phyloP scores from a whole-genome alignment of 2,888 invertebrate species.

The Osedax fenrisi region DNA sequence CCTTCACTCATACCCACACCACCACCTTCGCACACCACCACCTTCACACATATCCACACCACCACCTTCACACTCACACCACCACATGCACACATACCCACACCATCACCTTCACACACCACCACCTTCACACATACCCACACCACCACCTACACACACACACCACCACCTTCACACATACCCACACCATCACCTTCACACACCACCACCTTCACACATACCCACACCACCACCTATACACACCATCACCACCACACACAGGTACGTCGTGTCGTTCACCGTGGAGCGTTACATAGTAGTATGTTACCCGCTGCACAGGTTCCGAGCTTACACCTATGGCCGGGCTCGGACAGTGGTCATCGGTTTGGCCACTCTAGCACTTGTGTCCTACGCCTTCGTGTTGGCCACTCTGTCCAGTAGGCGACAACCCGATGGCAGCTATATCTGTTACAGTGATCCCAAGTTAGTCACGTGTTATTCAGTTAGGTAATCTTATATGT shows the following conservation, averaged over 20 bases:
- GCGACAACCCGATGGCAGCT: background rate
- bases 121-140: background rate
- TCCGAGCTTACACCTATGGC: background rate
- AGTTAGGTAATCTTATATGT: background rate
- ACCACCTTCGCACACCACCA: too few species aligned
- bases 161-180: background rate
- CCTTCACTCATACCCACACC: too few species aligned
- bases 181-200: background rate
- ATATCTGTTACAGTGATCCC: background rate
- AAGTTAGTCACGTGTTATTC: background rate
- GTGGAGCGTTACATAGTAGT: constrained; percentile 13
- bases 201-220: background rate
- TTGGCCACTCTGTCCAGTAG: background rate
- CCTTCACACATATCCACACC: too few species aligned
- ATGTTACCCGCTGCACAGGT: constrained; percentile 13
- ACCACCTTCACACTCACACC: too few species aligned
- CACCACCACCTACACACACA: too few species aligned
- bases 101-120: too few species aligned
- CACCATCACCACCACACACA: background rate
- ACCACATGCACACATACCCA: background rate
- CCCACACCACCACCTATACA: background rate
- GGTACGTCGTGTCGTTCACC: background rate
- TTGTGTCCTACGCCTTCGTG: constrained; percentile 7
- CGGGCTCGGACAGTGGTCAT: constrained; percentile 9
- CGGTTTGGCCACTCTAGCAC: background rate